Evolutionary conservation across 2,113 vertebrate genomes (phyloP).

Genomic region (Gracilinanus agilis): DNA sequence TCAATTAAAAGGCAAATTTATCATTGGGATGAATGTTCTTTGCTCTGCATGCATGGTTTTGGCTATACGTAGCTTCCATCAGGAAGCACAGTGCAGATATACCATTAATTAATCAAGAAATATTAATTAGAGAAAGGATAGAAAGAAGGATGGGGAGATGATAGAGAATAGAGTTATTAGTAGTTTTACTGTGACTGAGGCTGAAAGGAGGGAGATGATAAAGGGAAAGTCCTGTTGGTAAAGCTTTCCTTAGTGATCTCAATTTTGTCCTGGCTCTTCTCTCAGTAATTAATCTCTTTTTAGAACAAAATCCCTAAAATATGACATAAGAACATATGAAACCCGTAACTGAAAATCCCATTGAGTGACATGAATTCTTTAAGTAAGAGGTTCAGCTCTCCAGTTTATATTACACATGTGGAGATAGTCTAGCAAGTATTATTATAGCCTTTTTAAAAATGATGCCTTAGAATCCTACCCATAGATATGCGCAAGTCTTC

Average conservation of each 20-base stretch:
- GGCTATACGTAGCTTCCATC: background rate
- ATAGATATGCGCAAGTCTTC: too few species aligned
- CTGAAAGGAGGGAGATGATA: too few species aligned
- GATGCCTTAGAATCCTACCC: background rate
- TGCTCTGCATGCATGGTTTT: background rate
- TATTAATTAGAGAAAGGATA: background rate
- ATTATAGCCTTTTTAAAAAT: background rate
- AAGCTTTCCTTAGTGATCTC: too few species aligned
- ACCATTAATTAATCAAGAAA: background rate
- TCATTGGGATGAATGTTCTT: background rate
- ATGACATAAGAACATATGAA: too few species aligned
- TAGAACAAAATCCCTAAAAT: too few species aligned
- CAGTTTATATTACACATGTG: background rate
- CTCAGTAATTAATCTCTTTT: too few species aligned
- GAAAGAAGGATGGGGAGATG: too few species aligned
- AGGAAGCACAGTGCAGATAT: background rate
- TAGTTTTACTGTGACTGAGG: too few species aligned
- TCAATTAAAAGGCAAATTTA: background rate
- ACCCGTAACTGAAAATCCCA: too few species aligned
- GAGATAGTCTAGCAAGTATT: background rate
- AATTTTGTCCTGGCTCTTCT: too few species aligned
- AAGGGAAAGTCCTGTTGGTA: too few species aligned
- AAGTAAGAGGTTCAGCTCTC: background rate
- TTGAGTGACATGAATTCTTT: slow-evolving; percentile 7
- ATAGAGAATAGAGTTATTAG: too few species aligned